A percentile compares a stretch with the other conserved stretches of the same genome.
phyloP scores from a whole-genome alignment of 1,140 invertebrate species.

The Heliothis subflexa region DNA sequence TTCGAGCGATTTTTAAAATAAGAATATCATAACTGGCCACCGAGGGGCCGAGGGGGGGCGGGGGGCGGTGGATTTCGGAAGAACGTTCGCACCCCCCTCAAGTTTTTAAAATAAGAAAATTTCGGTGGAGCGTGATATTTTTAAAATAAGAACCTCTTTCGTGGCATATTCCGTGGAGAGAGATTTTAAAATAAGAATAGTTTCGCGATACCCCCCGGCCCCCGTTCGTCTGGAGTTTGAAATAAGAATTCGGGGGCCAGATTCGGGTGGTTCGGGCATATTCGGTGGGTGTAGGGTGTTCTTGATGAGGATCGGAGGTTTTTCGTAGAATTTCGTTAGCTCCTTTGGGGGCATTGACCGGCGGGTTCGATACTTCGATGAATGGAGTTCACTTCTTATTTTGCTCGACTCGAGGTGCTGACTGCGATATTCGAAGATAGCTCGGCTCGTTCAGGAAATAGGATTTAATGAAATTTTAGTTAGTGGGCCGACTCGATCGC shows the following conservation, averaged over 20 bases:
- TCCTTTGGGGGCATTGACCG: constrained; percentile 73
- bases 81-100: constrained; percentile 77
- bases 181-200: constrained; percentile 86
- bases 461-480: constrained; percentile 54
- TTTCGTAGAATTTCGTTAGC: constrained; percentile 83
- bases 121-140: constrained; percentile 85
- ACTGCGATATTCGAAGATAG: constrained; percentile 39
- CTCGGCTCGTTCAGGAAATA: constrained; percentile 45
- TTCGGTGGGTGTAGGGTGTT: constrained; percentile 76
- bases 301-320: constrained; percentile 82
- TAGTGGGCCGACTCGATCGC: constrained; percentile 30
- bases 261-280: constrained; percentile 76
- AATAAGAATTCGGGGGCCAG: constrained; percentile 83
- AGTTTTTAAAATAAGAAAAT: constrained; percentile 85
- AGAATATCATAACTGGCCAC: constrained; percentile 84
- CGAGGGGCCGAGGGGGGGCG: constrained; percentile 62
- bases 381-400: constrained; percentile 47
- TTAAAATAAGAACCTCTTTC: constrained; percentile 85
- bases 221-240: constrained; percentile 82
- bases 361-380: constrained; percentile 79
- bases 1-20: constrained; percentile 82
- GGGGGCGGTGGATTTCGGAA: constrained; percentile 79
- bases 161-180: constrained; percentile 85
- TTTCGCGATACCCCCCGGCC: constrained; percentile 80
- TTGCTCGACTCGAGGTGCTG: background rate